These are phyloP conservation scores for Heliothis peltigera DNA, from an alignment of 2,888 invertebrate genomes.

Conservation along the genomic window DNA sequence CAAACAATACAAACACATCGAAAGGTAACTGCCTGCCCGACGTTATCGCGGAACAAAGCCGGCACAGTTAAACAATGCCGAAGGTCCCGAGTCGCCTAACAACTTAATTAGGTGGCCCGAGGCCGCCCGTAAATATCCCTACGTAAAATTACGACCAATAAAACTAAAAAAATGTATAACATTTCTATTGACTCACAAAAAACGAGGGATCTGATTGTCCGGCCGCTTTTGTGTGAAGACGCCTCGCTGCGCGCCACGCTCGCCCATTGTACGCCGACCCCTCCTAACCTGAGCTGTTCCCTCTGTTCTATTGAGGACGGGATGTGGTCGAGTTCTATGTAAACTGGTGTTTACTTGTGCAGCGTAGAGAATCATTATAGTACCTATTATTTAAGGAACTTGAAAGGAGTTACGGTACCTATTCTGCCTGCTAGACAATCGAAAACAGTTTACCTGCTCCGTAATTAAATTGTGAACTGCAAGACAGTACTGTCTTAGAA, in stretches of 20 bases:
- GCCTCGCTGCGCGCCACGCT: constrained; percentile 79
- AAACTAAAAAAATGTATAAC: constrained; percentile 89
- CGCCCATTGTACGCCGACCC: constrained; percentile 65
- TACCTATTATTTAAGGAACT: constrained; percentile 75
- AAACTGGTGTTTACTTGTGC: constrained; percentile 61
- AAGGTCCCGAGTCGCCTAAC: constrained; percentile 84
- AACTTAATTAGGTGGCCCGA: constrained; percentile 89
- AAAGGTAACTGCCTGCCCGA: constrained; percentile 73
- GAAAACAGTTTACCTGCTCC: constrained; percentile 32
- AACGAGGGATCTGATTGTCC: constrained; percentile 86
- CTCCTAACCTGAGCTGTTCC: constrained; percentile 49
- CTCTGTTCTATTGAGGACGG: constrained; percentile 59
- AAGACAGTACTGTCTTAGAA: background rate
- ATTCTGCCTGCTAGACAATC: constrained; percentile 52
- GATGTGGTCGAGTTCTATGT: constrained; percentile 61
- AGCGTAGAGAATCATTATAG: constrained; percentile 64
- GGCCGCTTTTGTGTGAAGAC: constrained; percentile 85
- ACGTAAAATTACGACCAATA: constrained; percentile 89
- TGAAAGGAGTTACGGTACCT: constrained; percentile 65
- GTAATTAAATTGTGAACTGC: constrained; percentile 15
- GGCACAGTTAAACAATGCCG: constrained; percentile 84
- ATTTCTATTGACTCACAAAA: constrained; percentile 89
- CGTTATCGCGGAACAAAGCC: constrained; percentile 82
- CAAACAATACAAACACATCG: constrained; percentile 79
- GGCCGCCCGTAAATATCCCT: constrained; percentile 88